These are phyloP conservation scores for Oithona nana DNA, from an alignment of 2,888 invertebrate genomes.

Conservation along the genomic window DNA sequence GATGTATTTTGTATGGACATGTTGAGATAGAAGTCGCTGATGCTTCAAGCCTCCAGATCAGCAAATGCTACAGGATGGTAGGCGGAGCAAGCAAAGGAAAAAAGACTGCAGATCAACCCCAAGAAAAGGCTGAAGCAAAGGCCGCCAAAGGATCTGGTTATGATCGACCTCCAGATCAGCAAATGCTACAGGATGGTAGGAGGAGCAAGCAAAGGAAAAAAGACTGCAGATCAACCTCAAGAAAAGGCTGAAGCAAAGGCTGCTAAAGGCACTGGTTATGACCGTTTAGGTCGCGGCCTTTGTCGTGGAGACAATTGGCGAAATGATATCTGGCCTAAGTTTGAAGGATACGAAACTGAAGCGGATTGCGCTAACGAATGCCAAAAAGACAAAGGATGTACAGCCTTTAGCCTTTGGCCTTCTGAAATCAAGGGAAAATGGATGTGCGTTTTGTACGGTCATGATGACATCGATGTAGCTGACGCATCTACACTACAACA, in stretches of 20 bases:
- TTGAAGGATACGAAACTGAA: not conserved
- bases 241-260: not conserved
- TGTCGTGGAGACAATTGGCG: constrained; percentile 4
- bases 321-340: constrained; percentile 2
- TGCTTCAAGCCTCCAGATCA: not conserved
- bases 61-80: not conserved
- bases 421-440: not conserved
- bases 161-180: not conserved
- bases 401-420: constrained; percentile 6
- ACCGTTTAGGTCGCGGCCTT: not conserved
- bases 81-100: no score
- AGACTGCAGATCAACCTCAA: no score
- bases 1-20: constrained; percentile 10
- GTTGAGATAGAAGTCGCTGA: not conserved
- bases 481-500: not conserved
- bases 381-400: constrained; percentile 4
- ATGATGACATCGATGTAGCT: not conserved
- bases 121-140: no score
- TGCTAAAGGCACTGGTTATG: not conserved
- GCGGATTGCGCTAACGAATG: constrained; percentile 7
- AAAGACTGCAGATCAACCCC: no score
- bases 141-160: not conserved
- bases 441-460: constrained; percentile 7
- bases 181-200: not conserved
- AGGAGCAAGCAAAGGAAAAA: no score